Evolutionary conservation across 2,888 invertebrate species (phyloP), one percentile per base, ranked within the genome.

Genomic region (Apeira syringaria): DNA sequence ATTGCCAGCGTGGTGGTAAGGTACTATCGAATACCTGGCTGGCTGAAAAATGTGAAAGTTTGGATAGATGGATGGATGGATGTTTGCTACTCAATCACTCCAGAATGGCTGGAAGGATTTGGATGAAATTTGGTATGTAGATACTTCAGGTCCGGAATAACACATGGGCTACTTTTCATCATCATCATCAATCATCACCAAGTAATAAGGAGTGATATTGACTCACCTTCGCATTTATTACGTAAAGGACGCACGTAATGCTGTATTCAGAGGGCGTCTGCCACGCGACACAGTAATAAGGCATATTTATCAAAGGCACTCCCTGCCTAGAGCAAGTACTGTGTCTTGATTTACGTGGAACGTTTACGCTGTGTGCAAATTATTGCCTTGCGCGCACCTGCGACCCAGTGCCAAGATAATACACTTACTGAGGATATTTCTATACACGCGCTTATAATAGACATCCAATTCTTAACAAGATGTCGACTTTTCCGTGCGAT

Each of bases 221-320:
- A 32, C 41, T 45, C 39, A 45, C 42, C 25, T 25, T 35, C 24
- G 34, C 47, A 37, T 47, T 51, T 55, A 59, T 56, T 55, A 52
- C 49, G 49, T 58, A 60, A 64, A 59, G 54, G 55, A 56, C 50
- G 36, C 42, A 43, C 50, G 50, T 59, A 61, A 71, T 67, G 62
- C 61, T 54, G 56, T 65, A 66, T 70, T 67, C 68, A 57, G 57
- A 50, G 44, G 26, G 45, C 48, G 47, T 49, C 50, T 49, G 43
- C 44, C 53, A 61, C 52, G 62, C 61, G 64, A 68, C 67, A 69
- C 64, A 74, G 78, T 82, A 79, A 79, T 77, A 78, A 72, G 69
- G 69, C 64, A 62, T 74, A 83, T 84, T 79, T 83, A 79, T 82
- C 78, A 82, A 78, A 79, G 66, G 66, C 70, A 66, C 69, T 70